Percentiles rank a stretch among this genome's conserved stretches.
phyloP scores from a whole-genome alignment of 2,797 vertebrate species.

The Schizopygopsis malacanthus region DNA sequence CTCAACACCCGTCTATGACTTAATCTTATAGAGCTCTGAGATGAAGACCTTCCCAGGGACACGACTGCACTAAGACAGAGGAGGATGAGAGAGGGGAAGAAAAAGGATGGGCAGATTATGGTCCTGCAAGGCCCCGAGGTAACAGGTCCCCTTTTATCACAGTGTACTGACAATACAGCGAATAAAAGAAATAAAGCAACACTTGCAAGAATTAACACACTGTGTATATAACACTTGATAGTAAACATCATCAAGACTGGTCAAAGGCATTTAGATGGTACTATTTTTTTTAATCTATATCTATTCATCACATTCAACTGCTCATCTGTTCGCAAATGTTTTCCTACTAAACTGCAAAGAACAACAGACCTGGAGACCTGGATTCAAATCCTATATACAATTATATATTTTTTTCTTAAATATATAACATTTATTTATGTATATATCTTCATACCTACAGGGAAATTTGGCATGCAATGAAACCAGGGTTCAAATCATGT shows the following conservation, averaged over 20 bases:
- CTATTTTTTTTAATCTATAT: too few species aligned
- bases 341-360: too few species aligned
- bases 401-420: not conserved
- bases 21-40: constrained; percentile 90
- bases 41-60: constrained; percentile 92
- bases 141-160: constrained; percentile 6
- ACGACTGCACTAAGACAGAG: constrained; percentile 18
- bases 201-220: not conserved
- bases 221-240: not conserved
- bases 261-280: not conserved
- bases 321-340: not conserved
- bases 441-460: not conserved
- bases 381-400: not conserved
- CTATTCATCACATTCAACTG: too few species aligned
- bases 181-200: not conserved
- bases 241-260: not conserved
- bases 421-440: not conserved
- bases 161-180: not conserved
- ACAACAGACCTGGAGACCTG: not conserved
- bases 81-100: constrained; percentile 39
- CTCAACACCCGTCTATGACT: constrained; percentile 96
- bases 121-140: not conserved
- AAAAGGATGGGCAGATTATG: constrained; percentile 31
- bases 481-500: not conserved
- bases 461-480: not conserved